A percentile compares a stretch with the other conserved stretches of the same genome.
Conservation (phyloP, 2,113 vertebrate species). For the Sisor rabdophorus region DNA sequence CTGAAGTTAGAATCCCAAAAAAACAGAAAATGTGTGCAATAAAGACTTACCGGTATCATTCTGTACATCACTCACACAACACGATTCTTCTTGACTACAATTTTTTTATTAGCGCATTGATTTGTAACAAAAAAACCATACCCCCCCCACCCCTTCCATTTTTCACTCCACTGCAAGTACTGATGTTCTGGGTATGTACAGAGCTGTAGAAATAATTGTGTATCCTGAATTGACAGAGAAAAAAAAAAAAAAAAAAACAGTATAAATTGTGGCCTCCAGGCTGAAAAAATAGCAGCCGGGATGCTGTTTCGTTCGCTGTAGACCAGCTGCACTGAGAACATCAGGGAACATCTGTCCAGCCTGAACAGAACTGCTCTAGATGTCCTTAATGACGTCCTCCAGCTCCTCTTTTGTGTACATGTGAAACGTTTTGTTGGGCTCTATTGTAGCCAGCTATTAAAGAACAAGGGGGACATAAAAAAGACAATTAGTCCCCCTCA, state of each 20-base stretch:
- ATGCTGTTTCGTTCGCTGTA: conserved; percentile 56
- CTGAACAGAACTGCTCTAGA: conserved; percentile 68
- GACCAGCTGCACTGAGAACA: conserved; percentile 31
- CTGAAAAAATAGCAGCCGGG: conserved; percentile 53
- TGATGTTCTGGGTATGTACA: conserved; percentile 56
- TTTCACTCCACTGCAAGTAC: conserved; percentile 47
- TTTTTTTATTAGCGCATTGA: conserved; percentile 68
- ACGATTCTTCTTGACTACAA: conserved; percentile 60
- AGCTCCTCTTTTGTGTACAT: conserved; percentile 98
- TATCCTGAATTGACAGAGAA: conserved; percentile 46
- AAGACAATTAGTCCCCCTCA: neutral
- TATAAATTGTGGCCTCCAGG: conserved; percentile 57
- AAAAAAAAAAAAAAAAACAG: conserved; percentile 43
- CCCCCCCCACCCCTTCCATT: conserved; percentile 43
- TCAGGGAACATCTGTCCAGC: conserved; percentile 26
- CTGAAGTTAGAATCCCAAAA: too few relatives aligned
- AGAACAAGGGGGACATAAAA: neutral
- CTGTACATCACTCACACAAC: conserved; percentile 6
- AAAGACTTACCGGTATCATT: neutral
- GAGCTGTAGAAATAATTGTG: conserved; percentile 55
- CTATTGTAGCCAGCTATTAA: conserved; percentile 85
- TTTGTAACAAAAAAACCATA: conserved; percentile 63
- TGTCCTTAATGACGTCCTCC: conserved; percentile 97
- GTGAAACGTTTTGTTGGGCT: conserved; percentile 94
- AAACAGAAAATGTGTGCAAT: too few relatives aligned